phyloP scores from a whole-genome alignment of 2,113 vertebrate genomes.

The Lepisosteus osseus region DNA sequence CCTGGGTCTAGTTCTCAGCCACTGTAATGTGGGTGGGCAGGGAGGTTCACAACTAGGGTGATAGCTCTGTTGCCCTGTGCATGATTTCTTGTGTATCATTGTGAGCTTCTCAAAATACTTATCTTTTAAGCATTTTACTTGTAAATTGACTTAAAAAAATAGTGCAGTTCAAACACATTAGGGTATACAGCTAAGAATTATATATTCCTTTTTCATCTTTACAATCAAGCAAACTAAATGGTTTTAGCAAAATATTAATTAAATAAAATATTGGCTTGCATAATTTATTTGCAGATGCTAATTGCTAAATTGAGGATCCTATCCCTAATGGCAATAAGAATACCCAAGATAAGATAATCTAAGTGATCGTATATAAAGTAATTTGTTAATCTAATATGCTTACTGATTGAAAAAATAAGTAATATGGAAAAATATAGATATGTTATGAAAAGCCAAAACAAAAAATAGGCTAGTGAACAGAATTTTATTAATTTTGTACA shows the following conservation, averaged over 20 bases:
- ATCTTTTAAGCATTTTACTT: conserved; percentile 43
- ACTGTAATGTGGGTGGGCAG: too few species aligned
- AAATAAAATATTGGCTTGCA: conserved; percentile 61
- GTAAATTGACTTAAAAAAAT: conserved; percentile 62
- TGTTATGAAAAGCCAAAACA: too few species aligned
- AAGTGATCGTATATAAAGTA: too few species aligned
- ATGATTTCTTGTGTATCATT: conserved; percentile 29
- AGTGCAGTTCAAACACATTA: conserved; percentile 54
- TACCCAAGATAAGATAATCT: conserved; percentile 59
- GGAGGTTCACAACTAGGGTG: too few species aligned
- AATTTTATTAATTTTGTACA: too few species aligned
- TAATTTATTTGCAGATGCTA: conserved; percentile 67
- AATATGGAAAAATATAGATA: conserved; percentile 21
- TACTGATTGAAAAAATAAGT: conserved; percentile 64
- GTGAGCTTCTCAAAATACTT: conserved; percentile 36
- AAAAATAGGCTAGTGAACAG: too few species aligned
- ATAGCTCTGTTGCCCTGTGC: neutral
- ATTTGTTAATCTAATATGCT: neutral
- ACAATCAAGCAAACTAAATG: conserved; percentile 68
- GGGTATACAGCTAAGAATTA: conserved; percentile 53
- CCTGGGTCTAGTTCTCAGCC: too few species aligned
- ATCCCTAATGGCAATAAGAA: conserved; percentile 40
- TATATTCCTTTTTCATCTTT: conserved; percentile 55
- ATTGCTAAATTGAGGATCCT: conserved; percentile 63
- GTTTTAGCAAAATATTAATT: conserved; percentile 62